Percentiles rank a stretch among this genome's conserved stretches.
Conservation (phyloP, 1,140 invertebrate genomes). For the Zeugodacus cucurbitae region DNA sequence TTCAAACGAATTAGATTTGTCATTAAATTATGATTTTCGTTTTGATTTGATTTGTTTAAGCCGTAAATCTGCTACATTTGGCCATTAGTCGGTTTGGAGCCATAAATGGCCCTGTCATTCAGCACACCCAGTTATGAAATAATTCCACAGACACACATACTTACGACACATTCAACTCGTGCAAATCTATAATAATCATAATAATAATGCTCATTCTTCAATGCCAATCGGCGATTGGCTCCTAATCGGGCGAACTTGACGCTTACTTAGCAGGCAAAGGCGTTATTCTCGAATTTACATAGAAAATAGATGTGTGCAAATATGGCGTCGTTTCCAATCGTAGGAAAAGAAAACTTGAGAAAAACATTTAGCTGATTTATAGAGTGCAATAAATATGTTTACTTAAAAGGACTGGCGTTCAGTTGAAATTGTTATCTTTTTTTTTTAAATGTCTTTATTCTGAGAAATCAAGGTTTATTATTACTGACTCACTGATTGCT, state of each 20-base stretch:
- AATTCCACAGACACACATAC: not conserved
- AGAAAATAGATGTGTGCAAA: not conserved
- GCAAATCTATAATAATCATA: not conserved
- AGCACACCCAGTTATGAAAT: not conserved
- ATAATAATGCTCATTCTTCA: not conserved
- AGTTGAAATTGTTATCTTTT: too few relatives aligned
- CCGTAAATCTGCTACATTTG: conserved; percentile 22
- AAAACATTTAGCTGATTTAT: too few relatives aligned
- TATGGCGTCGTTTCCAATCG: not conserved
- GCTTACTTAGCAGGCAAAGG: not conserved
- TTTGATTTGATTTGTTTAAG: conserved; percentile 25
- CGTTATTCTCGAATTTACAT: not conserved
- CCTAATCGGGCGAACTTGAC: not conserved
- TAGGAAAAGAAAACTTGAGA: too few relatives aligned
- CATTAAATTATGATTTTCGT: conserved; percentile 16
- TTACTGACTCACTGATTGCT: too few relatives aligned
- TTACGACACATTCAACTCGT: not conserved
- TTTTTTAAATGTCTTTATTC: too few relatives aligned
- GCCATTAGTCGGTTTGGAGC: not conserved
- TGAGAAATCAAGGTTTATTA: too few relatives aligned
- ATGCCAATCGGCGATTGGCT: not conserved
- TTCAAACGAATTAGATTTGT: conserved; percentile 1
- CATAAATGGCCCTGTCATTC: not conserved
- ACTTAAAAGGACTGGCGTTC: too few relatives aligned
- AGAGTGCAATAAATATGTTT: too few relatives aligned